Conservation (phyloP, 2,888 invertebrate species). For the Diaphora mendica region DNA sequence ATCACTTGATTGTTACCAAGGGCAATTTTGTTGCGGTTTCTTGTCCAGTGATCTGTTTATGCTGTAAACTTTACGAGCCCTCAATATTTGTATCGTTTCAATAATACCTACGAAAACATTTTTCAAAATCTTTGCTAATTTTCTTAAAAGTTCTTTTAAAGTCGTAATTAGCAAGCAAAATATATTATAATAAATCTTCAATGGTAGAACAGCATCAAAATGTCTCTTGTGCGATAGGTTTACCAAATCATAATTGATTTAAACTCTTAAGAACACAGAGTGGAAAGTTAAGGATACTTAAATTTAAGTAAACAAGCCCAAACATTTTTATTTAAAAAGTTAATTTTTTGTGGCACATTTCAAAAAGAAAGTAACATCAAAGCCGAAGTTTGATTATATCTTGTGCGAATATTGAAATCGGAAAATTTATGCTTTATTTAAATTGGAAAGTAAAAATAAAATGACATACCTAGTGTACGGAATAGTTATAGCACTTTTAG, state of each 20-base stretch:
- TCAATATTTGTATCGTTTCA: no score
- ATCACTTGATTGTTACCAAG: no score
- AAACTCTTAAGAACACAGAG: background rate
- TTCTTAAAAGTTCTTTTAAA: no score
- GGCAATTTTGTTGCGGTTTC: background rate
- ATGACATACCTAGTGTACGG: background rate
- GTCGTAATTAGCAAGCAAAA: no score
- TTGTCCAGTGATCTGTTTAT: background rate
- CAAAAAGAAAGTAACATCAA: constrained; percentile 53
- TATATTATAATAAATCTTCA: no score
- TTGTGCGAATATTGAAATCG: constrained; percentile 47
- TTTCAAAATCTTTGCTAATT: no score
- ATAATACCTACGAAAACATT: no score
- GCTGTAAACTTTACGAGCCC: background rate
- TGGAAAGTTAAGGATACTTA: background rate
- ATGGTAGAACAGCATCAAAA: background rate
- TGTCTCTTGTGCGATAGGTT: background rate
- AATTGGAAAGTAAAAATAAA: constrained; percentile 12
- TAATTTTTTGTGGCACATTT: constrained; percentile 42
- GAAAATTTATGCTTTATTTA: constrained; percentile 23
- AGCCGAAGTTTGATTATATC: constrained; percentile 52
- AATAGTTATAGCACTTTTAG: no score
- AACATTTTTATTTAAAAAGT: constrained; percentile 38
- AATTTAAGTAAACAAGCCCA: background rate
- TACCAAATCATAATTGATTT: background rate